phyloP scores from a whole-genome alignment of 2,797 vertebrate species.

The Selene dorsalis region DNA sequence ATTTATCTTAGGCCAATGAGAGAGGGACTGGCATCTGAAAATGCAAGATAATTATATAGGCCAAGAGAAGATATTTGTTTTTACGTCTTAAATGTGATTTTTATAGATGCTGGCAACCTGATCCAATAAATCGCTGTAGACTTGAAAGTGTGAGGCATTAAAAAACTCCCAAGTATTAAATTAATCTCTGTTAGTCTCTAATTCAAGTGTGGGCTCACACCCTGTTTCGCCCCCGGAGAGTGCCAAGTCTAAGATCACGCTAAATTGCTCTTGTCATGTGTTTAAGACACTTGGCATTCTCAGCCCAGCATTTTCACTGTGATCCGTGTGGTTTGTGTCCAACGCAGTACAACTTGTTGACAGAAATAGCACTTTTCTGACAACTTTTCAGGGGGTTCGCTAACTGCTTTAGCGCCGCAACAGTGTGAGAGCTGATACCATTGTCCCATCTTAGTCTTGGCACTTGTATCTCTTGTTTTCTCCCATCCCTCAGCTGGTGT shows the following conservation, averaged over 20 bases:
- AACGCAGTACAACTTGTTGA: constrained; percentile 75
- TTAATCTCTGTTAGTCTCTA: constrained; percentile 86
- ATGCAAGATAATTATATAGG: constrained; percentile 85
- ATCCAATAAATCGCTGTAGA: constrained; percentile 83
- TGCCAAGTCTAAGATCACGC: constrained; percentile 86
- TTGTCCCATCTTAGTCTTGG: constrained; percentile 40
- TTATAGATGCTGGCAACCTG: constrained; percentile 85
- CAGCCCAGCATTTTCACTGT: constrained; percentile 70
- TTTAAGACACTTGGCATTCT: constrained; percentile 85
- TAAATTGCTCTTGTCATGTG: constrained; percentile 87
- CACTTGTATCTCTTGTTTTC: constrained; percentile 44
- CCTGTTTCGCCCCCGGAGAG: constrained; percentile 80
- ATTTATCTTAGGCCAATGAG: constrained; percentile 77
- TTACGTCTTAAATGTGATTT: constrained; percentile 84
- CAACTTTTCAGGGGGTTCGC: constrained; percentile 57
- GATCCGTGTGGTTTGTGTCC: constrained; percentile 72
- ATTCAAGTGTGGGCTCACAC: constrained; percentile 85
- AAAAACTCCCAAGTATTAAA: constrained; percentile 85
- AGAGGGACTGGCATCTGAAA: constrained; percentile 83
- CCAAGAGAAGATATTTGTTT: constrained; percentile 83
- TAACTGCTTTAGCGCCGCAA: constrained; percentile 31
- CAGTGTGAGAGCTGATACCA: constrained; percentile 31
- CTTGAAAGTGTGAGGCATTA: constrained; percentile 83
- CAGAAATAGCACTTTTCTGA: constrained; percentile 68
- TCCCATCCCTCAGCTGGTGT: constrained; percentile 57